phyloP scores from a whole-genome alignment of 1,140 invertebrate species.

The Brachionus sp. region DNA sequence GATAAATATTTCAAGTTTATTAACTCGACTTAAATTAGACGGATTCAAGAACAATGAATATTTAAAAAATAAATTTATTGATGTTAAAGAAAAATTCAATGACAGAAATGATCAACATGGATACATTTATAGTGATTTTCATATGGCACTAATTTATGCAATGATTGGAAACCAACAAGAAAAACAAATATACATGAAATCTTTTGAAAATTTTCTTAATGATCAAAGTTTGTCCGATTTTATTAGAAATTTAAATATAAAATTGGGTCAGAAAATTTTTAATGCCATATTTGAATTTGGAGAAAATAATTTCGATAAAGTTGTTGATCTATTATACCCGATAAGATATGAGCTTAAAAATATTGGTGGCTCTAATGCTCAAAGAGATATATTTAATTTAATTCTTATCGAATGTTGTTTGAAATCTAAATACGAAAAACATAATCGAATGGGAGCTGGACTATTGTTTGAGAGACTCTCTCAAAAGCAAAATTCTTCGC shows the following conservation, averaged over 20 bases:
- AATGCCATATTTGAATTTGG: not conserved
- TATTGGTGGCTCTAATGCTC: slow-evolving; percentile 44
- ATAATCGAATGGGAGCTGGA: not conserved
- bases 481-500: not conserved
- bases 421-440: not conserved
- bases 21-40: slow-evolving; percentile 18
- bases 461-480: not conserved
- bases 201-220: not conserved
- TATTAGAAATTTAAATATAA: not conserved
- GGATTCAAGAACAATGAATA: not conserved
- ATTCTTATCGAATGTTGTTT: slow-evolving; percentile 8
- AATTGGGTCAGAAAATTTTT: not conserved
- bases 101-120: slow-evolving; percentile 26
- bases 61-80: not conserved
- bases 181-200: not conserved
- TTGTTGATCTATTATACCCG: slow-evolving; percentile 30
- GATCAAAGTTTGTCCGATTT: not conserved
- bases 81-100: slow-evolving; percentile 11
- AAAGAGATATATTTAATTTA: slow-evolving; percentile 31
- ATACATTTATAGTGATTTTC: slow-evolving; percentile 33
- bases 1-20: not conserved
- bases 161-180: slow-evolving; percentile 9
- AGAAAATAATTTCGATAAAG: not conserved
- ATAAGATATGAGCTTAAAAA: not conserved
- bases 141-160: slow-evolving; percentile 18